A percentile compares a stretch with the other conserved stretches of the same genome.
These are phyloP conservation scores for Baccha elongata DNA, from an alignment of 2,888 invertebrate species.

Conservation along the genomic window DNA sequence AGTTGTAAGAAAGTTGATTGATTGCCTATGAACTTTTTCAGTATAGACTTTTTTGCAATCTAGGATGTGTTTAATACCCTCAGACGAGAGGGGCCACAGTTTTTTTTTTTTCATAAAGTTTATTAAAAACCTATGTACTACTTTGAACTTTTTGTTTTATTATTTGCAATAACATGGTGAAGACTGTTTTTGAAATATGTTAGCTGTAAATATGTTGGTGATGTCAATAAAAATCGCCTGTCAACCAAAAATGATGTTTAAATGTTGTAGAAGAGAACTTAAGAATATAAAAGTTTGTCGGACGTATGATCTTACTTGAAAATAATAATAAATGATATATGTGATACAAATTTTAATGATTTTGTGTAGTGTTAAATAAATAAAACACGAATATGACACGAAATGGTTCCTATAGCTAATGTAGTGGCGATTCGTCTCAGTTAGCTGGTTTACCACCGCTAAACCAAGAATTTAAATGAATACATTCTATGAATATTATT, in stretches of 20 bases:
- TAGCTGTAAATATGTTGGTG: constrained; percentile 45
- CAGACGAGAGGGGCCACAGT: not conserved
- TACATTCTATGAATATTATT: too few relatives aligned
- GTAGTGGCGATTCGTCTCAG: too few relatives aligned
- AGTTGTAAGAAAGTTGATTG: constrained; percentile 56
- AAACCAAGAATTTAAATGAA: too few relatives aligned
- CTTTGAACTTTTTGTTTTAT: not conserved
- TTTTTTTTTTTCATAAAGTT: constrained; percentile 22
- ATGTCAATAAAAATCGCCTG: constrained; percentile 41
- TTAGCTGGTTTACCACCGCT: too few relatives aligned
- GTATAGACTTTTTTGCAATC: not conserved
- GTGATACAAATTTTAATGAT: too few relatives aligned
- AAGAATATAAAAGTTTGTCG: too few relatives aligned
- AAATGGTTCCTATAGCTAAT: too few relatives aligned
- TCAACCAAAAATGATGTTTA: constrained; percentile 43
- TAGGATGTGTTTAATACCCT: not conserved
- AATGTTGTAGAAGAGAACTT: too few relatives aligned
- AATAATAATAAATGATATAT: too few relatives aligned
- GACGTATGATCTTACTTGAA: too few relatives aligned
- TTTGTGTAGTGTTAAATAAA: too few relatives aligned
- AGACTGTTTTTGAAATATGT: constrained; percentile 40
- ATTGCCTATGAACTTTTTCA: constrained; percentile 34
- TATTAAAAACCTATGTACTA: constrained; percentile 20
- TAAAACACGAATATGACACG: too few relatives aligned
- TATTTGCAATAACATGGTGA: constrained; percentile 5